Conservation (phyloP, 2,113 vertebrate genomes). For the Podiceps cristatus region DNA sequence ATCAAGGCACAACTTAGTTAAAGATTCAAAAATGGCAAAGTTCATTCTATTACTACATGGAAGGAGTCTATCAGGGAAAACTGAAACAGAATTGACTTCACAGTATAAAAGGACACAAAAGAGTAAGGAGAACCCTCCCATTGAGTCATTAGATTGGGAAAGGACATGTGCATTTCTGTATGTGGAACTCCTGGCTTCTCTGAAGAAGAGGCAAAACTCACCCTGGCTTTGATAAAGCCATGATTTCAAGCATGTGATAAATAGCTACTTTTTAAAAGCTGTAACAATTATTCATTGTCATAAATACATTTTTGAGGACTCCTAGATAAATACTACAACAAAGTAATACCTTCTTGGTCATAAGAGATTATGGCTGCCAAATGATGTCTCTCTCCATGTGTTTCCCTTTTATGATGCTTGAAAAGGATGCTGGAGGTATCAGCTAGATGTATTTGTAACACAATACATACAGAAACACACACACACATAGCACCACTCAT, state of each 20-base stretch:
- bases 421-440: background rate
- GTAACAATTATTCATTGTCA: background rate
- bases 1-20: too few relatives aligned
- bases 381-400: background rate
- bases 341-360: background rate
- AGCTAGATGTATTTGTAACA: background rate
- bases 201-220: background rate
- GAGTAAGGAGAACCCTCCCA: too few relatives aligned
- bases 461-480: background rate
- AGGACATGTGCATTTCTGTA: background rate
- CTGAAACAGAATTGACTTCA: too few relatives aligned
- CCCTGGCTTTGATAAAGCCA: background rate
- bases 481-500: fast-evolving
- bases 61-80: too few relatives aligned
- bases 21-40: too few relatives aligned
- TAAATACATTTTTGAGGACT: background rate
- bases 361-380: background rate
- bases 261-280: background rate
- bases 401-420: background rate
- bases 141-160: too few relatives aligned
- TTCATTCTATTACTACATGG: too few relatives aligned
- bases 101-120: too few relatives aligned
- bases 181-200: background rate
- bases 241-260: background rate
- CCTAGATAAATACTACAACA: background rate